Evolutionary conservation across 2,797 vertebrate genomes (phyloP).

Genomic region (Ptychobarbus kaznakovi): DNA sequence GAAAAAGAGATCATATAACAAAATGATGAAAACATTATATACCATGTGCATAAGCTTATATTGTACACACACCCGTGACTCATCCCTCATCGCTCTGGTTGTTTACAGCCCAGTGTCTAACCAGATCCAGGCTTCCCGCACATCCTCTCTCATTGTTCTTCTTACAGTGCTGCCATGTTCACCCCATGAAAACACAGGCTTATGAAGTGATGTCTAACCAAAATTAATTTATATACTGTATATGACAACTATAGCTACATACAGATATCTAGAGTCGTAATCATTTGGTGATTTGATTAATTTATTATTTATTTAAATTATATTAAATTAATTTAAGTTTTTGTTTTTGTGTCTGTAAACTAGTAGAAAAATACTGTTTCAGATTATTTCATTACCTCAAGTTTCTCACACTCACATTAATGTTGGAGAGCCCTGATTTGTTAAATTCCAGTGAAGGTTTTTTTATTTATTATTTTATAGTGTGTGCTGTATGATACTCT

Average conservation of each 20-base stretch:
- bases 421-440: background rate
- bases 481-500: background rate
- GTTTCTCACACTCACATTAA: background rate
- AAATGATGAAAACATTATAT: conserved; percentile 19
- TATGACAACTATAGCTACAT: background rate
- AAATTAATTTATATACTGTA: background rate
- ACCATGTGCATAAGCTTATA: background rate
- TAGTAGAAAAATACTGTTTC: background rate
- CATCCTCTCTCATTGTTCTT: conserved; percentile 46
- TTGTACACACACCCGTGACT: conserved; percentile 26
- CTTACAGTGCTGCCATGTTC: conserved; percentile 33
- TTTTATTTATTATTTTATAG: background rate
- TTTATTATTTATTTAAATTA: background rate
- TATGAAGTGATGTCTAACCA: conserved; percentile 30
- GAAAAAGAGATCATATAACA: background rate
- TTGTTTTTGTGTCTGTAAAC: background rate
- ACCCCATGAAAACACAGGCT: conserved; percentile 34
- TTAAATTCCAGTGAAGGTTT: background rate
- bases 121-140: conserved; percentile 45
- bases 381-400: background rate
- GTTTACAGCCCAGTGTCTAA: conserved; percentile 53
- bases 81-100: conserved; percentile 23
- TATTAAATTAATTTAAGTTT: background rate
- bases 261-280: background rate
- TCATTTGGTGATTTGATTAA: background rate